phyloP scores from a whole-genome alignment of 53 echinoderm and acorn worm species.

The Crossaster papposus region DNA sequence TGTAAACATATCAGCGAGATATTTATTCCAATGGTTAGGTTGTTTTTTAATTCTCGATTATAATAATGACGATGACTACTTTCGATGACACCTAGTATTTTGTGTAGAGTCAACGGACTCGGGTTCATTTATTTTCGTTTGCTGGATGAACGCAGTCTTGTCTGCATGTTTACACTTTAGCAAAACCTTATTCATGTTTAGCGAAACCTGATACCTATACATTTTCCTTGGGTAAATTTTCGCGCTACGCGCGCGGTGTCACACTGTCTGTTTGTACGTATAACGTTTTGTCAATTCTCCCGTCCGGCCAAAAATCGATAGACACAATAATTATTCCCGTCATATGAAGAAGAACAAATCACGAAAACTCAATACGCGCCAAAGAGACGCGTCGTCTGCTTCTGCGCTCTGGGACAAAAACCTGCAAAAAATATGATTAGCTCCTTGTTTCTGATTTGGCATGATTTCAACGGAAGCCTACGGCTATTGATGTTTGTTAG shows the following conservation, averaged over 20 bases:
- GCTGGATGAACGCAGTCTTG: no score
- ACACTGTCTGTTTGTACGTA: not conserved
- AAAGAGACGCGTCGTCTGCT: not conserved
- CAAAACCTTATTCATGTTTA: not conserved
- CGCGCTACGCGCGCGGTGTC: not conserved
- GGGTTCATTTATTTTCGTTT: no score
- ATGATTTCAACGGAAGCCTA: not conserved
- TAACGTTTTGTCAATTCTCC: not conserved
- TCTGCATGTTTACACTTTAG: not conserved
- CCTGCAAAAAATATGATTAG: not conserved
- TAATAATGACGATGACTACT: no score
- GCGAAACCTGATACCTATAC: not conserved
- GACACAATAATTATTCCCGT: not conserved
- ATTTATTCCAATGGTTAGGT: no score
- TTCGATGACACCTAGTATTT: no score
- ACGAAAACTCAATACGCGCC: not conserved
- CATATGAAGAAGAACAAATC: not conserved
- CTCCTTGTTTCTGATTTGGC: not conserved
- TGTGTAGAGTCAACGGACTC: no score
- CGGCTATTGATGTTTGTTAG: not conserved
- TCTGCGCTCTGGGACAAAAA: not conserved
- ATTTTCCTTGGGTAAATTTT: not conserved
- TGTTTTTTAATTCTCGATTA: no score
- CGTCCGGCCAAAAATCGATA: not conserved
- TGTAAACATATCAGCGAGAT: no score